Conservation (phyloP, 2,797 vertebrate genomes). For the Cynodonichthys magdalenae region DNA sequence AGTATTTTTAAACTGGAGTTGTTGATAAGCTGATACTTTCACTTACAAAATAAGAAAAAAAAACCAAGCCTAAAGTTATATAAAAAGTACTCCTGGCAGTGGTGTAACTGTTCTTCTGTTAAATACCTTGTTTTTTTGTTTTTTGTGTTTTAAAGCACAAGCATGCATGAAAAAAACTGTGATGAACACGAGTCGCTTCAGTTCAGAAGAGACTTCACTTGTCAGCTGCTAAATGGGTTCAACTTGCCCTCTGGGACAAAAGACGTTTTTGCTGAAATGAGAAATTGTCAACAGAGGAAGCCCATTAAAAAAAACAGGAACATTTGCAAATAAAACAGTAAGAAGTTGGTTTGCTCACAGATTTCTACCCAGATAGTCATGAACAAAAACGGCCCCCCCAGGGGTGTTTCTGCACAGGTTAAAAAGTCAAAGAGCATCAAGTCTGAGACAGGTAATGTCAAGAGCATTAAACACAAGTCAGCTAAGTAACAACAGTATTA, state of each 20-base stretch:
- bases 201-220: background rate
- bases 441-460: conserved; percentile 27
- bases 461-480: background rate
- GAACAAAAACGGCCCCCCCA: conserved; percentile 8
- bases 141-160: background rate
- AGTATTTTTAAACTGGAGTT: no score
- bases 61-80: no score
- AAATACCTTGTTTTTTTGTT: background rate
- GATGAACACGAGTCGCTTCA: background rate
- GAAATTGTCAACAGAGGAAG: background rate
- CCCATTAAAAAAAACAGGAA: background rate
- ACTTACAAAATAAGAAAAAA: no score
- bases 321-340: background rate
- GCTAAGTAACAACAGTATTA: conserved; percentile 33
- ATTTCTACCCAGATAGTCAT: conserved; percentile 9
- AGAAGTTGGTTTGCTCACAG: conserved; percentile 2
- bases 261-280: background rate
- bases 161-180: background rate
- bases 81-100: no score
- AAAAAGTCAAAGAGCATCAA: conserved; percentile 9
- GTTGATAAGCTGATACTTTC: no score
- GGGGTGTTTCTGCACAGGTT: conserved; percentile 17
- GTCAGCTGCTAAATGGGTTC: background rate
- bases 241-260: background rate
- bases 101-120: background rate